Evolutionary conservation across 1,140 invertebrate species (phyloP).

Genomic region (Meteorus sp.): DNA sequence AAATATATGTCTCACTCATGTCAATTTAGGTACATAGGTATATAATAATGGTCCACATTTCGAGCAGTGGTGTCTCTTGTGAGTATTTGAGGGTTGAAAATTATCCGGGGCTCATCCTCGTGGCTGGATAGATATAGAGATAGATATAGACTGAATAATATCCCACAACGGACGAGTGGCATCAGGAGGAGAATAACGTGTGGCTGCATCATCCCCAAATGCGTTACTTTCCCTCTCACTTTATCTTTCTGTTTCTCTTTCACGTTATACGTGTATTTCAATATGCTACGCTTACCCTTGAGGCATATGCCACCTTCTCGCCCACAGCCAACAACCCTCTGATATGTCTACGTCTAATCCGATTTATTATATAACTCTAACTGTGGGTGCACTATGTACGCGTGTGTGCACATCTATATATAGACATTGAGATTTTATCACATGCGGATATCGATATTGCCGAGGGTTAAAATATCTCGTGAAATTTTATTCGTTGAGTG

Average conservation of each 20-base stretch:
- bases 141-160: neutral
- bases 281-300: constrained; percentile 21
- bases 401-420: neutral
- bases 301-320: constrained; percentile 21
- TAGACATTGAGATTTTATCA: neutral
- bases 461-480: neutral
- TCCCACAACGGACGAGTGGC: constrained; percentile 17
- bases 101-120: constrained; percentile 9
- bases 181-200: constrained; percentile 4
- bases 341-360: constrained; percentile 3
- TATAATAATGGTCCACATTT: neutral
- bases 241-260: too few species aligned
- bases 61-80: constrained; percentile 3
- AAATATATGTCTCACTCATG: neutral
- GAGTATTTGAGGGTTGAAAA: neutral
- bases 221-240: neutral
- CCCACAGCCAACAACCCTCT: constrained; percentile 2
- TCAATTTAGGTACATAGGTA: neutral
- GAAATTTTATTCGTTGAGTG: neutral
- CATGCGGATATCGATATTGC: neutral
- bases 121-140: too few species aligned
- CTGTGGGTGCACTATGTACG: neutral
- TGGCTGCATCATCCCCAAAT: neutral
- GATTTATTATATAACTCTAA: constrained; percentile 15
- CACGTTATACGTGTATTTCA: constrained; percentile 16